phyloP scores from a whole-genome alignment of 2,888 invertebrate species.

The Sympetrum striolatum region DNA sequence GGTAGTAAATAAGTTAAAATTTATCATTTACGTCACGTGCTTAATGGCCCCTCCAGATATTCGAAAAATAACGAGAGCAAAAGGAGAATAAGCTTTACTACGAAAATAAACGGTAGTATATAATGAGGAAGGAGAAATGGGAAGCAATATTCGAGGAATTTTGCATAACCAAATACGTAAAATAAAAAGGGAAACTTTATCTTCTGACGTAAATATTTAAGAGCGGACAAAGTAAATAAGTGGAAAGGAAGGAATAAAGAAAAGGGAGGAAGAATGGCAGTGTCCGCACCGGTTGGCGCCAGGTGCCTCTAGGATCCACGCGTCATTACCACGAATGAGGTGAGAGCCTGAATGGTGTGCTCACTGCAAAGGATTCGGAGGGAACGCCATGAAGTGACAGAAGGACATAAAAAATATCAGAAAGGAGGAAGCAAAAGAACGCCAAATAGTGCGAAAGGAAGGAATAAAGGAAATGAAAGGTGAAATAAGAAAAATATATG shows the following conservation, averaged over 20 bases:
- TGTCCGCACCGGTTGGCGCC: not conserved
- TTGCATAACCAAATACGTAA: too few relatives aligned
- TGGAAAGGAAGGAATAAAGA: not conserved
- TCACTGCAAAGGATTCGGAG: not conserved
- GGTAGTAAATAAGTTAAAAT: too few relatives aligned
- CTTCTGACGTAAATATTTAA: not conserved
- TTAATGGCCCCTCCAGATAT: too few relatives aligned
- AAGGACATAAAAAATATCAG: not conserved
- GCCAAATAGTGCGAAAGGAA: not conserved
- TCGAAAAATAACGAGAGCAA: too few relatives aligned
- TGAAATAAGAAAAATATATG: too few relatives aligned
- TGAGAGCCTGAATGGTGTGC: not conserved
- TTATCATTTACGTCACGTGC: too few relatives aligned
- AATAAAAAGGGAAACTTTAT: too few relatives aligned
- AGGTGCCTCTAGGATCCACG: not conserved
- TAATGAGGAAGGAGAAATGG: too few relatives aligned
- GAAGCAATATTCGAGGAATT: too few relatives aligned
- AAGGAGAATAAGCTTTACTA: too few relatives aligned
- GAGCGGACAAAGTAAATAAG: not conserved
- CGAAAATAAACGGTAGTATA: too few relatives aligned
- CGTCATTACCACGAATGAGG: conserved; percentile 26
- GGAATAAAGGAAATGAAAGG: not conserved
- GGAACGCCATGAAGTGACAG: not conserved
- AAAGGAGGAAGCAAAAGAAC: not conserved
- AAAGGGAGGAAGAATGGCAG: not conserved